These are phyloP conservation scores for Agrilus biguttatus DNA, from an alignment of 2,888 invertebrate genomes.

Conservation along the genomic window DNA sequence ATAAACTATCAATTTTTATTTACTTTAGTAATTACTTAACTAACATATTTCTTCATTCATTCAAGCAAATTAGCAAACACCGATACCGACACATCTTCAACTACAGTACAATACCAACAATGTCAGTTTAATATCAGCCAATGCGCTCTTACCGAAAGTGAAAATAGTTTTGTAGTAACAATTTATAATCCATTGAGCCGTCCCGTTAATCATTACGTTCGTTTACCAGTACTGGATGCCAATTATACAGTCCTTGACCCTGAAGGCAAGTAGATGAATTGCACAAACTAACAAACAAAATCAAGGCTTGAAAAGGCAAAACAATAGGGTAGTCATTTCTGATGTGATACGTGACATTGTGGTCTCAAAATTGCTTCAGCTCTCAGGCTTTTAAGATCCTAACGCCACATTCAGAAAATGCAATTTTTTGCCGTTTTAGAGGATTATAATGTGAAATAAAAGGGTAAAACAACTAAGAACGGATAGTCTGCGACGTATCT, in stretches of 20 bases:
- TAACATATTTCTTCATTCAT: neutral
- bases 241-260: slow-evolving; percentile 48
- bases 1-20: neutral
- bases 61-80: neutral
- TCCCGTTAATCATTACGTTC: slow-evolving; percentile 39
- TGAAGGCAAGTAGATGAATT: slow-evolving; percentile 32
- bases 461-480: no score
- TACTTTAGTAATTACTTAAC: neutral
- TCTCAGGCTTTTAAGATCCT: no score
- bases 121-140: slow-evolving; percentile 54
- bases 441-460: no score
- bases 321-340: no score
- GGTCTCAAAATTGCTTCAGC: no score
- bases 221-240: slow-evolving; percentile 45
- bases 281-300: slow-evolving; percentile 9
- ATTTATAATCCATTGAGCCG: slow-evolving; percentile 72
- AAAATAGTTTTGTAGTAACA: slow-evolving; percentile 50
- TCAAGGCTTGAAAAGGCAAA: no score
- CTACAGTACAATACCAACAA: no score
- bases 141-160: slow-evolving; percentile 51
- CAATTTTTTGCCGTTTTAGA: no score
- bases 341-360: no score
- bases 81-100: no score
- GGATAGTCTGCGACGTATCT: no score
- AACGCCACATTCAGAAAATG: no score